Conservation (phyloP, 2,888 invertebrate genomes). For the Drosophila nigricruria region DNA sequence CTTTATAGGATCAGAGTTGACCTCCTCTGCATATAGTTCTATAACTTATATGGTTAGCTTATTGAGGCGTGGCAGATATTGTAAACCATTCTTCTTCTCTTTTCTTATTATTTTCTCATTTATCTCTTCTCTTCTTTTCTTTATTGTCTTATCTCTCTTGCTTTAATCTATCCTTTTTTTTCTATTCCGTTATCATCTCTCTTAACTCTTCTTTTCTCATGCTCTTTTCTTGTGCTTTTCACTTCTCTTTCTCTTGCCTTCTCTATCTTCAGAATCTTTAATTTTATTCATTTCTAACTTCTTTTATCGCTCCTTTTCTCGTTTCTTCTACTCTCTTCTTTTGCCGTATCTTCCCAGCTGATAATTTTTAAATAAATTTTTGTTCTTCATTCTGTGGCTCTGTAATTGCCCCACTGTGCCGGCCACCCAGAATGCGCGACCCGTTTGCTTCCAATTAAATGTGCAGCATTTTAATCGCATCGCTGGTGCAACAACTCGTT, state of each 20-base stretch:
- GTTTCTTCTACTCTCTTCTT: neutral
- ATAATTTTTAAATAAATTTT: neutral
- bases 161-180: neutral
- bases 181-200: too few relatives aligned
- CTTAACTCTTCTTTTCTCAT: neutral
- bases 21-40: too few relatives aligned
- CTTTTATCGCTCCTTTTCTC: accelerated
- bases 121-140: too few relatives aligned
- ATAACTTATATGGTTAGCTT: neutral
- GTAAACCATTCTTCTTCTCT: too few relatives aligned
- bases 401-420: slow-evolving; percentile 38
- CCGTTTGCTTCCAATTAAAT: slow-evolving; percentile 70
- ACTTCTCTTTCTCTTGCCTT: neutral
- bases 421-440: slow-evolving; percentile 74
- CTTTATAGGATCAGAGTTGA: too few relatives aligned
- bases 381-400: neutral
- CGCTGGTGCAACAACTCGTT: slow-evolving; percentile 50
- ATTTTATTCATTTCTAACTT: neutral
- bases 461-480: slow-evolving; percentile 76
- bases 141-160: too few relatives aligned
- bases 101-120: neutral
- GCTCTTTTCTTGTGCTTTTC: neutral
- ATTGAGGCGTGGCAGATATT: too few relatives aligned
- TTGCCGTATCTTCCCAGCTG: neutral
- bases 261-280: neutral